Evolutionary conservation across 2,797 vertebrate genomes (phyloP).

Genomic region (Myotis planiceps): DNA sequence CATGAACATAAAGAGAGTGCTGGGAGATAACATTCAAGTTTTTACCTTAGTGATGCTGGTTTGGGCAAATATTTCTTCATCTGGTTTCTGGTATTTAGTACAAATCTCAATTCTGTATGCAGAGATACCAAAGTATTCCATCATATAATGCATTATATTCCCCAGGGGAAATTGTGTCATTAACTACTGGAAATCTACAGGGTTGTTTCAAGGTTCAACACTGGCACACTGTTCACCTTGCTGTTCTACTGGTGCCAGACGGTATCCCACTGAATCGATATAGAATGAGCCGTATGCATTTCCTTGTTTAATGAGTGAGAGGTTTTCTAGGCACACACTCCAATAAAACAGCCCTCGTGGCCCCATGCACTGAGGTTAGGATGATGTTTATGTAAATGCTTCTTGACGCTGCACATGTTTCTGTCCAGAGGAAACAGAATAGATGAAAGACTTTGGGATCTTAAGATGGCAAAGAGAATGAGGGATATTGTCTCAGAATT

Average conservation of each 20-base stretch:
- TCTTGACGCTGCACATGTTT: not conserved
- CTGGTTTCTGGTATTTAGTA: not conserved
- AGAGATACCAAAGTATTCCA: not conserved
- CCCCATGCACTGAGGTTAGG: not conserved
- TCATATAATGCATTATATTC: not conserved
- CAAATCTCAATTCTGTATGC: slow-evolving; percentile 22
- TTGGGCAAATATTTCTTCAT: slow-evolving; percentile 32
- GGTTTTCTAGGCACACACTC: not conserved
- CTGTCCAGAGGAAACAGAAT: not conserved
- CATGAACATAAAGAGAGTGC: slow-evolving; percentile 11
- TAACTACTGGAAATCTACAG: not conserved
- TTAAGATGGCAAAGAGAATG: not conserved
- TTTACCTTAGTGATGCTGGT: slow-evolving; percentile 12
- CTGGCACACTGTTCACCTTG: not conserved
- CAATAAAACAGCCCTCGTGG: not conserved
- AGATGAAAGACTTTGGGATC: not conserved
- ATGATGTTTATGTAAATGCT: not conserved
- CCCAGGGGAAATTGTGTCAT: slow-evolving; percentile 1
- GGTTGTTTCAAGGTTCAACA: not conserved
- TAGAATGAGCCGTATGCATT: not conserved
- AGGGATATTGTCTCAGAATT: not conserved
- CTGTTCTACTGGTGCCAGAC: not conserved
- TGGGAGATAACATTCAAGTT: not conserved
- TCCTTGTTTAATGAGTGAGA: not conserved
- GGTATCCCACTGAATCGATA: not conserved